These are phyloP conservation scores for Tarsius wallacei DNA, from an alignment of 2,797 vertebrate genomes.

Conservation along the genomic window DNA sequence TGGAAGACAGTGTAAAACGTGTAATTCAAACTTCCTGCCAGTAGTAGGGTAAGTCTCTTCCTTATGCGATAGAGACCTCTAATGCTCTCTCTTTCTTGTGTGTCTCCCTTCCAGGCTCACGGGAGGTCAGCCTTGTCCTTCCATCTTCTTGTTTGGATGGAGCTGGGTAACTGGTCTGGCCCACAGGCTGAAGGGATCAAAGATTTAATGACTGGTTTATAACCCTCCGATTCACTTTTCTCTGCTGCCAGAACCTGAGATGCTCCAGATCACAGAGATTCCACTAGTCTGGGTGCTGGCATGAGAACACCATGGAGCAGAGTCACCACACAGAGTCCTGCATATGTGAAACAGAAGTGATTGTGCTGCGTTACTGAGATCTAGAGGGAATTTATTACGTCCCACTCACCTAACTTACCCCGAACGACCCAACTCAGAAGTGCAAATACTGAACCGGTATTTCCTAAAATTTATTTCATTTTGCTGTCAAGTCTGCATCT, in stretches of 20 bases:
- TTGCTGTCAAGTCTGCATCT: not conserved
- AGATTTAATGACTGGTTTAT: not conserved
- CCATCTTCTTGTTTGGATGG: not conserved
- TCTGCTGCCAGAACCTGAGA: not conserved
- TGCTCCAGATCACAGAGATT: not conserved
- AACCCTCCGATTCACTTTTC: not conserved
- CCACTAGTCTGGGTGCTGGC: not conserved
- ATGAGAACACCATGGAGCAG: not conserved
- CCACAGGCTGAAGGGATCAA: not conserved
- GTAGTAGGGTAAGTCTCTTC: not conserved
- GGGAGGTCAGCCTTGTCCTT: not conserved
- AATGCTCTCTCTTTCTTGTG: not conserved
- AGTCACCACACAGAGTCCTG: not conserved
- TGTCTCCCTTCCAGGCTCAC: not conserved
- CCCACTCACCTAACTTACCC: not conserved
- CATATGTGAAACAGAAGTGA: not conserved
- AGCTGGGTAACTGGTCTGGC: not conserved
- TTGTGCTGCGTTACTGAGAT: not conserved
- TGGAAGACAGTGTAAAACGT: not conserved
- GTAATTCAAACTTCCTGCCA: not conserved
- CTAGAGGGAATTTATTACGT: not conserved
- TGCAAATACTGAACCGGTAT: not conserved
- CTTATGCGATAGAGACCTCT: not conserved
- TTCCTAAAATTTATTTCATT: not conserved
- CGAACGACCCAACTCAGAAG: not conserved